phyloP scores from a whole-genome alignment of 1,140 invertebrate genomes.

The Brachionus plicatilis region DNA sequence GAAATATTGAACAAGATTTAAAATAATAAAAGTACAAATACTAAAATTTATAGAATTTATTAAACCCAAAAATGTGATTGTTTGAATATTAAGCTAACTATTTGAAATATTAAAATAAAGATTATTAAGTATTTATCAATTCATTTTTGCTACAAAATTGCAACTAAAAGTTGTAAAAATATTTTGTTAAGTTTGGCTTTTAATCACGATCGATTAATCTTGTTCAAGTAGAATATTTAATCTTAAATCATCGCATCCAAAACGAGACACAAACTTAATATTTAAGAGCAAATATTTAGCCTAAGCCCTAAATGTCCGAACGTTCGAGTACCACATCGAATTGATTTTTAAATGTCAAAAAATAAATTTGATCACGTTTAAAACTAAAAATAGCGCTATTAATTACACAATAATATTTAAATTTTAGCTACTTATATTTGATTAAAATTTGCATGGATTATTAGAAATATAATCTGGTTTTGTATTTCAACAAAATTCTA shows the following conservation, averaged over 20 bases:
- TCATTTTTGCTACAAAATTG: neutral
- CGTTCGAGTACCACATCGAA: neutral
- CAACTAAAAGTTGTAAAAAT: neutral
- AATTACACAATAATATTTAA: neutral
- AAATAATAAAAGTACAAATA: neutral
- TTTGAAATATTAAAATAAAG: neutral
- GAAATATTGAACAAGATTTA: neutral
- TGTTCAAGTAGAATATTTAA: conserved; percentile 14
- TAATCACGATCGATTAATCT: neutral
- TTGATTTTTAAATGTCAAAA: neutral
- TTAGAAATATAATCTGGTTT: neutral
- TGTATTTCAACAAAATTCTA: neutral
- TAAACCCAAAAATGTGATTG: conserved; percentile 2
- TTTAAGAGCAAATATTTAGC: neutral
- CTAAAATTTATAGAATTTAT: conserved; percentile 1
- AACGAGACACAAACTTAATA: neutral
- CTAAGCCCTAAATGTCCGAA: neutral
- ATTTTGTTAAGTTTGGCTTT: neutral
- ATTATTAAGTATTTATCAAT: conserved; percentile 1
- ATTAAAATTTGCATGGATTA: neutral
- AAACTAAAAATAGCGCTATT: neutral
- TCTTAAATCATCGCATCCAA: neutral
- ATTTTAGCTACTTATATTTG: neutral
- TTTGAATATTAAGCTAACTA: neutral
- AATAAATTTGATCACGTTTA: neutral